A percentile compares a stretch with the other conserved stretches of the same genome.
Conservation (phyloP, 2,113 vertebrate genomes). For the Tenrec ecaudatus region DNA sequence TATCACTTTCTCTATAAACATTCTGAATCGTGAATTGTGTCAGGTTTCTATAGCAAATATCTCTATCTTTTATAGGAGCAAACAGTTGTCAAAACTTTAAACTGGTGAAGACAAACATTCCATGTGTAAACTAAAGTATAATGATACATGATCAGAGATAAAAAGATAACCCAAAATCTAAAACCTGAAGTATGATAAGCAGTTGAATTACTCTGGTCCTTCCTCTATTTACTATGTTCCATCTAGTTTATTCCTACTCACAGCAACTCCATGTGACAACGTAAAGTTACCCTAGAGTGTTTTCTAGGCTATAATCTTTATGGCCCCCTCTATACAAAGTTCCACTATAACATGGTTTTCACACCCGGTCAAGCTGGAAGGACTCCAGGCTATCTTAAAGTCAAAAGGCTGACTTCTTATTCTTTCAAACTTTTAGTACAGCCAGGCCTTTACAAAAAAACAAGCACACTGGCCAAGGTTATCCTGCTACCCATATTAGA, state of each 20-base stretch:
- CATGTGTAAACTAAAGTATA: conserved; percentile 40
- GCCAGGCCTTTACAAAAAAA: neutral
- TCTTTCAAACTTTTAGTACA: conserved; percentile 25
- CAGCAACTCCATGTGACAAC: neutral
- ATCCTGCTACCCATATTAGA: neutral
- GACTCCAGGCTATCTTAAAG: conserved; percentile 14
- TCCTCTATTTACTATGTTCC: conserved; percentile 59
- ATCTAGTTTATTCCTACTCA: neutral
- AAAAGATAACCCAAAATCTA: conserved; percentile 35
- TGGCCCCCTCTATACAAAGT: no score
- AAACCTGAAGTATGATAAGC: conserved; percentile 57
- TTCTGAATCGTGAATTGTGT: conserved; percentile 72
- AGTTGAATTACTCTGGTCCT: conserved; percentile 32
- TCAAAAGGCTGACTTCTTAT: neutral
- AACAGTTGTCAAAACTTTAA: conserved; percentile 38
- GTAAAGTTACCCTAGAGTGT: neutral
- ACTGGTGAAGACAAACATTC: conserved; percentile 43
- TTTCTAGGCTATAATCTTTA: neutral
- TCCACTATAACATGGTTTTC: neutral
- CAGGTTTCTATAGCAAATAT: conserved; percentile 51
- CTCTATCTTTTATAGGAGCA: conserved; percentile 58
- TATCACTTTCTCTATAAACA: conserved; percentile 62
- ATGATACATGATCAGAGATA: conserved; percentile 24
- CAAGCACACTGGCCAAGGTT: conserved; percentile 11
- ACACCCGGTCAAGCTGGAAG: neutral